Evolutionary conservation across 2,888 invertebrate species (phyloP).

Genomic region (Ichneumoninae sp.): DNA sequence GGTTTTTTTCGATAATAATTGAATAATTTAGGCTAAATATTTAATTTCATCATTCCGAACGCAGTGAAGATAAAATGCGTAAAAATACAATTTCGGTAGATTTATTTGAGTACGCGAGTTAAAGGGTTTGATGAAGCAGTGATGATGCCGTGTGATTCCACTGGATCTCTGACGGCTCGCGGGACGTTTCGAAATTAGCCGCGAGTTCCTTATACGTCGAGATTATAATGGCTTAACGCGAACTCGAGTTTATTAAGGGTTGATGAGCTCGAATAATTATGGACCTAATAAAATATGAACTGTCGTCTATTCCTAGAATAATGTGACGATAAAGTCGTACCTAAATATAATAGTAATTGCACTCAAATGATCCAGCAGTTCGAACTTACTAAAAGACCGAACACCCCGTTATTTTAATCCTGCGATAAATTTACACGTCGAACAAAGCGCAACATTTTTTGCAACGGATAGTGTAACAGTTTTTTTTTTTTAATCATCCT

Average conservation of each 20-base stretch:
- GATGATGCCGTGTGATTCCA: neutral
- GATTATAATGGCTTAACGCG: slow-evolving; percentile 32
- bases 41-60: neutral
- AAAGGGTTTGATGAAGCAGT: slow-evolving; percentile 15
- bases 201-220: slow-evolving; percentile 26
- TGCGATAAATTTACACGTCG: neutral
- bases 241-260: slow-evolving; percentile 35
- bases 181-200: slow-evolving; percentile 26
- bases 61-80: neutral
- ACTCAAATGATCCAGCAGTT: neutral
- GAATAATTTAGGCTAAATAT: neutral
- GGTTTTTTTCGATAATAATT: neutral
- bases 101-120: neutral
- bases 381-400: neutral
- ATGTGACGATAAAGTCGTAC: slow-evolving; percentile 2
- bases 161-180: neutral
- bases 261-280: slow-evolving; percentile 42
- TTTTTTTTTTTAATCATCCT: neutral
- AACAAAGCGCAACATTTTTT: neutral
- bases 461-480: neutral
- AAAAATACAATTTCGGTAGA: neutral
- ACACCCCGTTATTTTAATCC: neutral
- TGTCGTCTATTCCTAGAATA: slow-evolving; percentile 26
- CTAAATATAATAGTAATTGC: neutral
- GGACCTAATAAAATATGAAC: slow-evolving; percentile 18